Percentiles rank a stretch among this genome's conserved stretches.
phyloP scores from a whole-genome alignment of 2,888 invertebrate genomes.

The Antitype chi region DNA sequence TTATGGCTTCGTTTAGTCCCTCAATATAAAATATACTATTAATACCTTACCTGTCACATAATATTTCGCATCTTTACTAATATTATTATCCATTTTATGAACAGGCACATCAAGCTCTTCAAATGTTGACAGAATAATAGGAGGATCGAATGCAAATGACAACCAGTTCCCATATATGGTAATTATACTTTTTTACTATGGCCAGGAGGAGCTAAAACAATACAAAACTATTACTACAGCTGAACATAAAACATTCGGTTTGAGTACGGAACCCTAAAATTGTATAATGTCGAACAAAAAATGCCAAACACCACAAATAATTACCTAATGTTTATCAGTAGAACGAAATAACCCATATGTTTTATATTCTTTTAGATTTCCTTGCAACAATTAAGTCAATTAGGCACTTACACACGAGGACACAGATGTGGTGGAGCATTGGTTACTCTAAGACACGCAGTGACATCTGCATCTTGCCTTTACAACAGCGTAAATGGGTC shows the following conservation, averaged over 20 bases:
- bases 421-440: constrained; percentile 72
- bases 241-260: no score
- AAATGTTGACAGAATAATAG: constrained; percentile 27
- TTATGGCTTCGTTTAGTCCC: no score
- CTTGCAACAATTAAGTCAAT: constrained; percentile 58
- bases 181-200: constrained; percentile 2
- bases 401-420: constrained; percentile 42
- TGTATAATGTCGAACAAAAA: no score
- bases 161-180: constrained; percentile 16
- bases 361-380: constrained; percentile 63
- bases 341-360: background rate
- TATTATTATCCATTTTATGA: background rate
- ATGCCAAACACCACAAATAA: background rate
- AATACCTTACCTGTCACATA: no score
- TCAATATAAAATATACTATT: no score
- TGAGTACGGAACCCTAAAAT: background rate
- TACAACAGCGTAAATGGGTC: constrained; percentile 51
- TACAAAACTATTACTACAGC: no score
- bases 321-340: background rate
- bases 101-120: constrained; percentile 29
- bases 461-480: constrained; percentile 70
- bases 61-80: no score
- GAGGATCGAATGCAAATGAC: background rate
- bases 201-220: no score
- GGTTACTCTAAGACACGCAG: constrained; percentile 63